Evolutionary conservation across 2,888 invertebrate species (phyloP).

Genomic region (Phortica okadai): DNA sequence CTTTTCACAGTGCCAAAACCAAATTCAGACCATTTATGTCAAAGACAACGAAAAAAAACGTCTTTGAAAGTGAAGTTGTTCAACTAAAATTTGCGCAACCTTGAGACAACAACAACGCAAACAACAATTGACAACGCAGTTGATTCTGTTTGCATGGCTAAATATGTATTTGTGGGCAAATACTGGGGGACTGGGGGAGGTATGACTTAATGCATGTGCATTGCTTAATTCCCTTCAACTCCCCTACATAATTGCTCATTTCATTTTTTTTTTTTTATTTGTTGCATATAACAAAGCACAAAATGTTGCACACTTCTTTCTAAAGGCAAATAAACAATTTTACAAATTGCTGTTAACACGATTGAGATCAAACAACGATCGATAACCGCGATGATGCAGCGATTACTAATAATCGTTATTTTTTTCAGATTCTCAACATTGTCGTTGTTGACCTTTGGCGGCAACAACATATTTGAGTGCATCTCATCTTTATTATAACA

Average conservation of each 20-base stretch:
- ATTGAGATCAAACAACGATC: background rate
- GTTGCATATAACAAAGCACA: background rate
- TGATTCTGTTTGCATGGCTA: no score
- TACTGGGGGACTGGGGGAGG: no score
- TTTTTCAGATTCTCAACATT: background rate
- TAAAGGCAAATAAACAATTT: slow-evolving; percentile 14
- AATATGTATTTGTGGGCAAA: no score
- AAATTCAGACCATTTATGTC: slow-evolving; percentile 29
- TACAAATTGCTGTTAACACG: slow-evolving; percentile 1
- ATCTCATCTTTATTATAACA: slow-evolving; percentile 11
- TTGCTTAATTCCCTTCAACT: no score
- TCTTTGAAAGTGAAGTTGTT: slow-evolving; percentile 17
- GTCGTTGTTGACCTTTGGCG: slow-evolving; percentile 17
- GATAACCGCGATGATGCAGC: background rate
- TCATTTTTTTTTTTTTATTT: background rate
- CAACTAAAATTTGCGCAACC: slow-evolving; percentile 25
- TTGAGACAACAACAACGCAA: slow-evolving; percentile 27
- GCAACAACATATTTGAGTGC: background rate
- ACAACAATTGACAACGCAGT: background rate
- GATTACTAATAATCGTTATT: background rate
- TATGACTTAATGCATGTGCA: no score
- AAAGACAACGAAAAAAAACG: slow-evolving; percentile 6
- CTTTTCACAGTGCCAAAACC: slow-evolving; percentile 18
- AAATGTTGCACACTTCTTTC: slow-evolving; percentile 10
- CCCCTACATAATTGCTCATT: background rate